Evolutionary conservation across 1,140 invertebrate species (phyloP), one percentile per base, ranked within the genome.

Genomic region (Zaprionus capensis): DNA sequence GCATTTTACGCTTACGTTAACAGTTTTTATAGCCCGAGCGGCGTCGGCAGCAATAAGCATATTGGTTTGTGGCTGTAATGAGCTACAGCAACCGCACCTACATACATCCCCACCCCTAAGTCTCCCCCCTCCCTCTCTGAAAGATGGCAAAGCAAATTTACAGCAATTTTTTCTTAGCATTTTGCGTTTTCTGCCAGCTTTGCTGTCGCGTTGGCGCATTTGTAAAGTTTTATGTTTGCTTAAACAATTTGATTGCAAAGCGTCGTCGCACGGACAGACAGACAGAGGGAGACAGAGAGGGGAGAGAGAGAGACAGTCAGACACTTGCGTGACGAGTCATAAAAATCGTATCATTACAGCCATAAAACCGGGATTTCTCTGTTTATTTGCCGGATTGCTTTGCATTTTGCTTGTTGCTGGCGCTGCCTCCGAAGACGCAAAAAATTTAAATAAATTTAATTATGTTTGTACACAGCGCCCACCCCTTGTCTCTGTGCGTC

Each of bases 391-490:
- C 36, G 84, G 77, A 75, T 88, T 83, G 71, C 68, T 57, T 46
- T 59, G 46, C 62, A 74, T 56, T 58, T 76, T 63, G 67, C 49
- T 74, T 76, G 81, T 81, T 78, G 78, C 64, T 79, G 72, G 56
- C 59, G 26, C 26, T 24, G 15, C 31, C 28, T 17, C 46, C 3
- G 20, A 51, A 51, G 41, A 17, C 6, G 26, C 2, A 78, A 71
- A 76, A 86, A 81, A 84, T 87, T 87, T 87, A 90, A 88, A 88
- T 88, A 90, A 88, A 88, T 88, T 88, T 88, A 88, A 87, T 88
- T 88, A 88, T 84, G 81, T 90, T 81, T 90, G 84, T 72, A 34
- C 49, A 58, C 22, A 57, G 78, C 36, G 58, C 49, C 63, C 64
- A 41, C 38, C 6, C 41, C 41, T 4, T 7, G 15, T 7, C 15